Evolutionary conservation across 2,888 invertebrate genomes (phyloP).

Genomic region (Folsomia candida): DNA sequence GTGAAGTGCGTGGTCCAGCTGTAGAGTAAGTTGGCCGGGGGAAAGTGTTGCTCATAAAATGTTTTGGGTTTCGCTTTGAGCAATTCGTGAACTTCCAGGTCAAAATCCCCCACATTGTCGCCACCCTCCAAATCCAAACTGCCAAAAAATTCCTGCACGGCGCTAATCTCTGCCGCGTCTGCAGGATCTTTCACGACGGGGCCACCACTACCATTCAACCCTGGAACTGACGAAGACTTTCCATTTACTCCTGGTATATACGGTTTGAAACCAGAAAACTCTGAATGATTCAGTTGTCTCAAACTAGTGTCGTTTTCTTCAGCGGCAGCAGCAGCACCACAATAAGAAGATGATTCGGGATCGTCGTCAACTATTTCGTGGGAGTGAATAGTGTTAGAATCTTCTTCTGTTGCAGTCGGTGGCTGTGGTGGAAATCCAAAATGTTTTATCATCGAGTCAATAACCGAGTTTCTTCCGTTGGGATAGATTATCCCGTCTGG

Average conservation of each 20-base stretch:
- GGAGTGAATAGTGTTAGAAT: background rate
- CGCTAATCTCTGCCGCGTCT: slow-evolving; percentile 30
- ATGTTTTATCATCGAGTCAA: slow-evolving; percentile 47
- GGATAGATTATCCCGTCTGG: slow-evolving; percentile 16
- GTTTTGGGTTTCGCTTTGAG: slow-evolving; percentile 15
- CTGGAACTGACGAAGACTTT: too few species aligned
- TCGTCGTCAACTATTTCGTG: too few species aligned
- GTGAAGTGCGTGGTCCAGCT: slow-evolving; percentile 79
- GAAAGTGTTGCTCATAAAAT: slow-evolving; percentile 10
- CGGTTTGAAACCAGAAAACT: slow-evolving; percentile 35
- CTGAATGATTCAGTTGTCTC: slow-evolving; percentile 35
- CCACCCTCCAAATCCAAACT: slow-evolving; percentile 33
- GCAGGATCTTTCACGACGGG: background rate
- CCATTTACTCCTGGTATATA: slow-evolving; percentile 15
- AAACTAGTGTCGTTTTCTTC: slow-evolving; percentile 39
- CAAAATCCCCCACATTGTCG: slow-evolving; percentile 39
- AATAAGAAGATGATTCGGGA: too few species aligned
- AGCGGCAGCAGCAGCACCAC: slow-evolving; percentile 22
- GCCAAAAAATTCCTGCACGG: slow-evolving; percentile 32
- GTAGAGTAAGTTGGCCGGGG: slow-evolving; percentile 66
- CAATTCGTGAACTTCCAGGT: slow-evolving; percentile 37
- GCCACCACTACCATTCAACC: background rate
- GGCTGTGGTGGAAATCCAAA: slow-evolving; percentile 43
- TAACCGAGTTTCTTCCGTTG: slow-evolving; percentile 45
- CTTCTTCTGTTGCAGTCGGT: background rate